A percentile compares a stretch with the other conserved stretches of the same genome.
These are phyloP conservation scores for Eucidaris tribuloides DNA, from an alignment of 35 echinoderm and acorn worm genomes.

Conservation along the genomic window DNA sequence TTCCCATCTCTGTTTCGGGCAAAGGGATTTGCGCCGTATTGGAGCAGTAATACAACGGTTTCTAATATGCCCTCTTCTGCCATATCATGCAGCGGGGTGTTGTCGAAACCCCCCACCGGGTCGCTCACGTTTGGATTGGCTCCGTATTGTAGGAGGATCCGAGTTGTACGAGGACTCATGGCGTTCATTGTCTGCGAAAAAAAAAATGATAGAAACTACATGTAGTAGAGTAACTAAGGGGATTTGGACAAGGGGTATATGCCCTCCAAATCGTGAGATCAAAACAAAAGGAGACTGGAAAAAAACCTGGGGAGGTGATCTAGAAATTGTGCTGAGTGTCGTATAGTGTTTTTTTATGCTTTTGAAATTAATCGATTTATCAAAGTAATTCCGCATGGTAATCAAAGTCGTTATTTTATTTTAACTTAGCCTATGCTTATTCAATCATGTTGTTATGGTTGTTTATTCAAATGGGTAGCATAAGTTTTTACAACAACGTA, in stretches of 20 bases:
- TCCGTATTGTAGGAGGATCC: conserved; percentile 23
- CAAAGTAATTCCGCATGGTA: no score
- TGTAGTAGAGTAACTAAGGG: neutral
- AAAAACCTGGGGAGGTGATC: no score
- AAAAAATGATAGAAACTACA: neutral
- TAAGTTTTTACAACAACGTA: no score
- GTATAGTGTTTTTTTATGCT: no score
- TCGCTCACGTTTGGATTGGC: conserved; percentile 55
- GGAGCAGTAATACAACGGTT: conserved; percentile 20
- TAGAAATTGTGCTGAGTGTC: no score
- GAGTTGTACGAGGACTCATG: neutral
- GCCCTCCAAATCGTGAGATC: neutral
- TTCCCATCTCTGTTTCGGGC: conserved; percentile 27
- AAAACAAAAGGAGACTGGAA: neutral
- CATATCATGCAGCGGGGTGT: conserved; percentile 53
- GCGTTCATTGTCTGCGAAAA: conserved; percentile 17
- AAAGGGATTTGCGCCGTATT: conserved; percentile 25
- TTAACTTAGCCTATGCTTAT: no score
- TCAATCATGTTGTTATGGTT: no score
- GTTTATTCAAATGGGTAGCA: no score
- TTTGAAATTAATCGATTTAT: no score
- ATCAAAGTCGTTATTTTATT: no score
- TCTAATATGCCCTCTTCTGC: conserved; percentile 32
- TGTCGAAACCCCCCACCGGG: neutral
- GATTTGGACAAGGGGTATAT: neutral